Percentiles rank a stretch among this genome's conserved stretches.
These are phyloP conservation scores for Dione juno DNA, from an alignment of 2,888 invertebrate genomes.

Conservation along the genomic window DNA sequence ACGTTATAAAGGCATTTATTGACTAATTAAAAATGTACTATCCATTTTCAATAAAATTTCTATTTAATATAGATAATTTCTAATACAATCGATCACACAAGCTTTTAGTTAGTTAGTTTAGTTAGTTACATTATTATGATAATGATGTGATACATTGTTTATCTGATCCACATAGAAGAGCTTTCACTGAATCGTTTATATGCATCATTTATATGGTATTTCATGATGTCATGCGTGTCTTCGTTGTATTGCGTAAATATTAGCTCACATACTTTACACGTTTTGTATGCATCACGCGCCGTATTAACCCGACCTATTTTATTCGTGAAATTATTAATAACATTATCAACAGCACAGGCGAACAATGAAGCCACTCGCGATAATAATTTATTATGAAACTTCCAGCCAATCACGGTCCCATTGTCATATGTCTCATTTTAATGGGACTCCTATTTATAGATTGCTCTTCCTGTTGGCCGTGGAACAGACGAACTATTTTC, in stretches of 20 bases:
- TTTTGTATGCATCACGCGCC: conserved; percentile 35
- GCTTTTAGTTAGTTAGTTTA: background rate
- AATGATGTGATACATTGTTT: background rate
- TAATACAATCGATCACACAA: background rate
- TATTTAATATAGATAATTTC: background rate
- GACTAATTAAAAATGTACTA: background rate
- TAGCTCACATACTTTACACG: conserved; percentile 37
- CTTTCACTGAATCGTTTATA: conserved; percentile 15
- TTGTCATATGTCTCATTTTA: conserved; percentile 33
- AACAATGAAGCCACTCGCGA: conserved; percentile 39
- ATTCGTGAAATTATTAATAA: conserved; percentile 40
- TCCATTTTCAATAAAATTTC: background rate
- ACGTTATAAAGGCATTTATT: background rate
- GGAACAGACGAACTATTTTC: background rate
- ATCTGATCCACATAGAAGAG: conserved; percentile 6
- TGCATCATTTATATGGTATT: conserved; percentile 29
- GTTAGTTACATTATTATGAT: background rate
- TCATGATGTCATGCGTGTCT: conserved; percentile 27
- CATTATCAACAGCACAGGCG: conserved; percentile 35
- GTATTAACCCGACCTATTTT: conserved; percentile 36
- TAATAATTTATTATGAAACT: conserved; percentile 41
- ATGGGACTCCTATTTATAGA: conserved; percentile 30
- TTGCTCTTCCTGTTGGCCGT: conserved; percentile 28
- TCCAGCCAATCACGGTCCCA: conserved; percentile 36
- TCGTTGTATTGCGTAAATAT: conserved; percentile 40